Evolutionary conservation across 2,113 vertebrate genomes (phyloP).

Genomic region (Balaeniceps rex): DNA sequence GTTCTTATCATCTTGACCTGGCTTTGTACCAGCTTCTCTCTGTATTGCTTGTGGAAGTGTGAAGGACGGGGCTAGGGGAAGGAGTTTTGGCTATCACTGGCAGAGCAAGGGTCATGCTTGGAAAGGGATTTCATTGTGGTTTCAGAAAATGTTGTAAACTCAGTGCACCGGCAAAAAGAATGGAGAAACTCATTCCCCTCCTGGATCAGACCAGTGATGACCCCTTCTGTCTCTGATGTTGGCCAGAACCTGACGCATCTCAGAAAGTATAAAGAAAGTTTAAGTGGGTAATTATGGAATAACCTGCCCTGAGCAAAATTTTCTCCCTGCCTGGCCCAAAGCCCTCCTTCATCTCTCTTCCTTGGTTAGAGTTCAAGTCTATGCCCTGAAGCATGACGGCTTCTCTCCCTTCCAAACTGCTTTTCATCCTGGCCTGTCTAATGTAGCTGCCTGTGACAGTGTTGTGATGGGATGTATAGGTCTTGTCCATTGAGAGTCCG

Average conservation of each 20-base stretch:
- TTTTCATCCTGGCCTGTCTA: constrained; percentile 53
- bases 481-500: constrained; percentile 43
- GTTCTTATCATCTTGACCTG: constrained; percentile 64
- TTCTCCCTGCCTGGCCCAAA: constrained; percentile 23
- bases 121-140: constrained; percentile 25
- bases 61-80: constrained; percentile 47
- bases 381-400: constrained; percentile 30
- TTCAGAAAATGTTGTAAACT: constrained; percentile 28
- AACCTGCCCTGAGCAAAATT: constrained; percentile 29
- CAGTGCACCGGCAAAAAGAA: background rate
- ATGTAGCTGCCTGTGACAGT: constrained; percentile 37
- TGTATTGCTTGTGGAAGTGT: constrained; percentile 47
- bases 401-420: constrained; percentile 18
- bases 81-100: constrained; percentile 52
- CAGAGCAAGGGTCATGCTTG: constrained; percentile 47
- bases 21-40: constrained; percentile 47
- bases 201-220: constrained; percentile 20
- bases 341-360: constrained; percentile 39
- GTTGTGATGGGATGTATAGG: constrained; percentile 47
- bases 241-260: constrained; percentile 34
- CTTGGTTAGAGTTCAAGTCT: constrained; percentile 50
- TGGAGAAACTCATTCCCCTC: constrained; percentile 12
- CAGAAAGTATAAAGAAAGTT: constrained; percentile 18
- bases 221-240: constrained; percentile 41
- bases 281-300: constrained; percentile 53